phyloP scores from a whole-genome alignment of 2,888 invertebrate genomes.

The Marronus borbonicus region DNA sequence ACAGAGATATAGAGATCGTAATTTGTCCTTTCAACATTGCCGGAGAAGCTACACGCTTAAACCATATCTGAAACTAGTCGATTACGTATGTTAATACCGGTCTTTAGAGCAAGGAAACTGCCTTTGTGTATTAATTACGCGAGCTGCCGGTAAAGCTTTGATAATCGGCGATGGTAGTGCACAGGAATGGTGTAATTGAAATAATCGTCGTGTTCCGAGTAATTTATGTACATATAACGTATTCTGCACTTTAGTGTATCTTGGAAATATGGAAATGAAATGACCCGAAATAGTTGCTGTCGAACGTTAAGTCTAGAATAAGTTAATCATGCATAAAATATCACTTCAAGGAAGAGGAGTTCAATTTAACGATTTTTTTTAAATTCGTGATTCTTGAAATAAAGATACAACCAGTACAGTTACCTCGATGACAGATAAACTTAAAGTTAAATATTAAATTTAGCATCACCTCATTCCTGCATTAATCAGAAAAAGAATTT shows the following conservation, averaged over 20 bases:
- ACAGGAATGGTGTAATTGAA: constrained; percentile 11
- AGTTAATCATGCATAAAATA: not conserved
- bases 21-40: not conserved
- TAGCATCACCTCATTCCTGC: too few relatives aligned
- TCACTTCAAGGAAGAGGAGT: not conserved
- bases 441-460: too few relatives aligned
- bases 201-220: constrained; percentile 11
- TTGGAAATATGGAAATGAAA: not conserved
- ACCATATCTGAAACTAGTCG: constrained; percentile 34
- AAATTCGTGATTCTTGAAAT: too few relatives aligned
- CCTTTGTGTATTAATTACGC: constrained; percentile 32
- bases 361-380: not conserved
- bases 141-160: not conserved
- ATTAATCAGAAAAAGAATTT: too few relatives aligned
- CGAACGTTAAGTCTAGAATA: not conserved
- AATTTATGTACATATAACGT: not conserved
- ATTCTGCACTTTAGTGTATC: not conserved
- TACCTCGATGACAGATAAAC: too few relatives aligned
- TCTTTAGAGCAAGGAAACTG: constrained; percentile 32
- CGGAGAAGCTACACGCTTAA: not conserved
- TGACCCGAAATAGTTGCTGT: not conserved
- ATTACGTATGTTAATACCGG: constrained; percentile 24
- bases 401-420: too few relatives aligned
- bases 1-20: not conserved
- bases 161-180: constrained; percentile 21